Evolutionary conservation across 2,888 invertebrate species (phyloP), one percentile per base, ranked within the genome.

Genomic region (Latrodectus elegans): DNA sequence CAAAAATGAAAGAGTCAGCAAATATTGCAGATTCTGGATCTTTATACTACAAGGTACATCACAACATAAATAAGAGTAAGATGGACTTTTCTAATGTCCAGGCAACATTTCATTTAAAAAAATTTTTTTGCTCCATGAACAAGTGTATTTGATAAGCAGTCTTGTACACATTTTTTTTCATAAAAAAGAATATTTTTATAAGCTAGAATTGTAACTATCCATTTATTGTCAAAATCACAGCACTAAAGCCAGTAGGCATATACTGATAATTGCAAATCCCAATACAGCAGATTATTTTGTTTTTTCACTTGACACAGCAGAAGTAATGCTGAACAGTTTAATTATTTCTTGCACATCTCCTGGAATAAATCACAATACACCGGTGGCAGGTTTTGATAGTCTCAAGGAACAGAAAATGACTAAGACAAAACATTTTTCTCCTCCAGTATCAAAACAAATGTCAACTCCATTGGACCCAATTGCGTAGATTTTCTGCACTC

Each of bases 151-250:
- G 75, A 73, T 81, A 73, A 74, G 60, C 65, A 74, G 81, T 81
- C 67, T 81, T 81, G 73, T 73, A 64, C 67, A 52, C 73, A 73
- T 52, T 17, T 76, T 49, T 65, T 53, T 68, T 68, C 70, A 75
- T 82, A 52, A 72, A 77, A 82, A 77, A 84, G 64, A 71, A 77
- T 71, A 73, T 67, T 73, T n/a, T 64, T 38, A 52, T 71, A 51
- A 82, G 67, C 77, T 77, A 77, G 71, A 77, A 76, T 77, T 72
- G 75, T 77, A 86, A 86, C 81, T 81, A 81, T 86, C 86, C 85
- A 85, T 80, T 77, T 85, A 85, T 75, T 80, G 80, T 85, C 80
- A 86, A 55, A 86, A 86, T 86, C 86, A 86, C 86, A 86, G 86
- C 81, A 86, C 86, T 86, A 77, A 81, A 76, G 85, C 80, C 86